Evolutionary conservation across 1,140 invertebrate genomes (phyloP).

Genomic region (Micrasema minimum): DNA sequence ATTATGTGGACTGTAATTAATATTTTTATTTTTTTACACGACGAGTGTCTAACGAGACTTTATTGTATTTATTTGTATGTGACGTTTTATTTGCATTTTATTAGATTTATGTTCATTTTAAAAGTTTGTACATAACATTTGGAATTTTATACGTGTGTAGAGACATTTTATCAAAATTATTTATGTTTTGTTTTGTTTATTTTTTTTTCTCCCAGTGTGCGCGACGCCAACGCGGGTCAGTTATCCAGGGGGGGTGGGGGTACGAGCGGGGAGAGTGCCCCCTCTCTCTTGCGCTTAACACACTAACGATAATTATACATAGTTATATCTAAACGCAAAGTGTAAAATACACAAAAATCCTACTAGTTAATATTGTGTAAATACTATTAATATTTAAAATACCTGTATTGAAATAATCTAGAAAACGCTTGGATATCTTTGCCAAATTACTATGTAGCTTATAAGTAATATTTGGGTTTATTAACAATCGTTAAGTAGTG

Average conservation of each 20-base stretch:
- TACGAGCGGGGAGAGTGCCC: too few species aligned
- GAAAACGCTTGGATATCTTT: constrained; percentile 31
- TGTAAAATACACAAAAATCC: constrained; percentile 28
- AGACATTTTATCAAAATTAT: constrained; percentile 53
- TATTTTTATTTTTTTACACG: constrained; percentile 32
- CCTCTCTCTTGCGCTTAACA: neutral
- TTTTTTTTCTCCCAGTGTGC: constrained; percentile 39
- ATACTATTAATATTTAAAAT: too few species aligned
- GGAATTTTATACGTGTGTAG: constrained; percentile 50
- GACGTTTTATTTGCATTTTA: constrained; percentile 51
- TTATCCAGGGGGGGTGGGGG: constrained; percentile 5
- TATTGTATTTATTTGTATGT: constrained; percentile 54
- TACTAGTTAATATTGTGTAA: constrained; percentile 25
- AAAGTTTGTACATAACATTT: constrained; percentile 53
- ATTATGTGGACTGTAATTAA: constrained; percentile 30
- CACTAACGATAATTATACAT: constrained; percentile 17
- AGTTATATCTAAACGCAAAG: constrained; percentile 10
- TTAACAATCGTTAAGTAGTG: constrained; percentile 19
- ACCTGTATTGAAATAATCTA: constrained; percentile 3
- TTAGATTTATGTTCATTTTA: constrained; percentile 49
- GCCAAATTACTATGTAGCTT: constrained; percentile 26
- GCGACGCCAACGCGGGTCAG: constrained; percentile 6
- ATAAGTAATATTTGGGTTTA: constrained; percentile 11
- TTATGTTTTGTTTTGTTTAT: constrained; percentile 50
- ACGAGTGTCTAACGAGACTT: constrained; percentile 34